A percentile compares a stretch with the other conserved stretches of the same genome.
These are phyloP conservation scores for Oreochromis tanganicae DNA, from an alignment of 2,113 vertebrate genomes.

Conservation along the genomic window DNA sequence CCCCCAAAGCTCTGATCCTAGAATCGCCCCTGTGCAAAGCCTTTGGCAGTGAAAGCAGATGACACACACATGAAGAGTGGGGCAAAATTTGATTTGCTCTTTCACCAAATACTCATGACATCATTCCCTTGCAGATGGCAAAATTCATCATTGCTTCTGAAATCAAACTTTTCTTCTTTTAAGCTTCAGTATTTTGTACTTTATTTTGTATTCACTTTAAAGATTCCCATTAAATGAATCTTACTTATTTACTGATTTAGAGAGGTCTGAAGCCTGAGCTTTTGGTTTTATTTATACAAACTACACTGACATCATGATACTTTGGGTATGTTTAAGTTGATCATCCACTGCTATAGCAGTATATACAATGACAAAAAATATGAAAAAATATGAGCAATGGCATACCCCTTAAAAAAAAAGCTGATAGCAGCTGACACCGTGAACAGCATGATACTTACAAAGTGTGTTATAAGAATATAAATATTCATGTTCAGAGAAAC, in stretches of 20 bases:
- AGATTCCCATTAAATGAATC: not conserved
- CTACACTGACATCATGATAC: not conserved
- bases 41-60: not conserved
- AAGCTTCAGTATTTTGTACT: not conserved
- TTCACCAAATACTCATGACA: not conserved
- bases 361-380: not conserved
- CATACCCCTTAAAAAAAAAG: not conserved
- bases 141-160: not conserved
- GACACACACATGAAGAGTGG: not conserved
- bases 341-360: not conserved
- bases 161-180: not conserved
- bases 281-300: not conserved
- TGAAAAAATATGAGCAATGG: not conserved
- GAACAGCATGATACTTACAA: not conserved
- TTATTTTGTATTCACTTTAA: not conserved
- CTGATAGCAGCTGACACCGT: not conserved
- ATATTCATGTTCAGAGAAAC: not conserved
- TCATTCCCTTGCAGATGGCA: not conserved
- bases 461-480: not conserved
- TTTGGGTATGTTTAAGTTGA: not conserved
- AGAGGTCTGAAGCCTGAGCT: not conserved
- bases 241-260: not conserved
- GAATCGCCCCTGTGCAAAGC: not conserved
- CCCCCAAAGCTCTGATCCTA: too few relatives aligned
- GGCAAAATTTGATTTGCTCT: not conserved